Conservation (phyloP, 23 tunicate species). For the Clavelina lepadiformis region DNA sequence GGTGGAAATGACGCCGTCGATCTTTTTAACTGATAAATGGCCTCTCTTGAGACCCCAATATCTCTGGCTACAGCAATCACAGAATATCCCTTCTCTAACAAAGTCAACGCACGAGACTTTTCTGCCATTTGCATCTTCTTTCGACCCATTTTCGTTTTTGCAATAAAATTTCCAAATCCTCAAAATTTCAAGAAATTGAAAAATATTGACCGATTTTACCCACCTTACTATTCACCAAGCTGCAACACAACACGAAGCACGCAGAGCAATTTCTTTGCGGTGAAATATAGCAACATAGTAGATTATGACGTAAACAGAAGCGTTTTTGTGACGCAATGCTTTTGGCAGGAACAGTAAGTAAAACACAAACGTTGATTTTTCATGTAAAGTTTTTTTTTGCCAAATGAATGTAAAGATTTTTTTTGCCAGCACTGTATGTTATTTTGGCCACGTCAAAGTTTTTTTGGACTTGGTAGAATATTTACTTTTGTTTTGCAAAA, state of each 20-base stretch:
- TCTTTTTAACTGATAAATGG: slow-evolving; percentile 4
- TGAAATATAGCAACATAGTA: too few relatives aligned
- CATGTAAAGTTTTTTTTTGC: not conserved
- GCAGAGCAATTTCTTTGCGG: too few relatives aligned
- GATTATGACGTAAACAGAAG: too few relatives aligned
- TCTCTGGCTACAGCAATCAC: slow-evolving; percentile 17
- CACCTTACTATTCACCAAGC: too few relatives aligned
- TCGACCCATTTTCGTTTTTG: slow-evolving; percentile 1
- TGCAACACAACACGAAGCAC: too few relatives aligned
- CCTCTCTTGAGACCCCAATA: slow-evolving; percentile 12
- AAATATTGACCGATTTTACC: too few relatives aligned
- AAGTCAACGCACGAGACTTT: slow-evolving; percentile 8
- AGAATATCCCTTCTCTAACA: slow-evolving; percentile 12
- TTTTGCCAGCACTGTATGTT: not conserved
- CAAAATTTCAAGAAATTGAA: too few relatives aligned
- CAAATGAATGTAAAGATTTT: slow-evolving; percentile 4
- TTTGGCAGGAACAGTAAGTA: not conserved
- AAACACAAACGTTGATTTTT: slow-evolving; percentile 1
- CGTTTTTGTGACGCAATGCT: too few relatives aligned
- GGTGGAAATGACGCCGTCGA: slow-evolving; percentile 2
- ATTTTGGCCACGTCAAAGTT: too few relatives aligned
- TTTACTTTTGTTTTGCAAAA: too few relatives aligned
- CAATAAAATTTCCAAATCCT: too few relatives aligned
- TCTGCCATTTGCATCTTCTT: slow-evolving; percentile 9
- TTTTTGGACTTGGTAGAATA: too few relatives aligned